These are phyloP conservation scores for Craniophora ligustri DNA, from an alignment of 2,888 invertebrate species.

Conservation along the genomic window DNA sequence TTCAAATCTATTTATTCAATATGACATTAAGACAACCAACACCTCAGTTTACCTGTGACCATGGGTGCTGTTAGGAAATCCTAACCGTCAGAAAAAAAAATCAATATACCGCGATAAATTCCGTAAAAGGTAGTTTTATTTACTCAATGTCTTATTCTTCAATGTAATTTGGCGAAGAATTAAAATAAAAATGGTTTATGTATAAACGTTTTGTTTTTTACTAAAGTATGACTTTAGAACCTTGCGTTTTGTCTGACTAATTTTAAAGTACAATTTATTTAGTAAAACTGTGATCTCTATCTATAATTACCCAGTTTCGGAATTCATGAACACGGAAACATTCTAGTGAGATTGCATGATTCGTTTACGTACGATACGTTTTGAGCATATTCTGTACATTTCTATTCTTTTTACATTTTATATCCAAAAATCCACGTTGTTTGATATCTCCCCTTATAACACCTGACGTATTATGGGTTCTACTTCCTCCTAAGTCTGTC, in stretches of 20 bases:
- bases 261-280: neutral
- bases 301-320: conserved; percentile 1
- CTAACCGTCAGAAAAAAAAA: too few relatives aligned
- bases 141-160: too few relatives aligned
- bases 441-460: conserved; percentile 13
- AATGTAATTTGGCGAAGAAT: neutral
- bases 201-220: neutral
- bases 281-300: conserved; percentile 3
- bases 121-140: too few relatives aligned
- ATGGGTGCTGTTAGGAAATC: too few relatives aligned
- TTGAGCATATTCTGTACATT: neutral
- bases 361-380: neutral
- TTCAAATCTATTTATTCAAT: neutral
- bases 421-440: neutral
- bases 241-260: neutral
- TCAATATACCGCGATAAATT: too few relatives aligned
- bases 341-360: neutral
- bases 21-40: too few relatives aligned
- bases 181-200: neutral
- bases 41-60: too few relatives aligned
- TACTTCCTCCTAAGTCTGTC: conserved; percentile 53
- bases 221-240: neutral
- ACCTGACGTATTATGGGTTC: conserved; percentile 21
- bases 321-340: conserved; percentile 11
- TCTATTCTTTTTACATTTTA: neutral